These are phyloP conservation scores for Tetanocera ferruginea DNA, from an alignment of 2,888 invertebrate genomes.

Conservation along the genomic window DNA sequence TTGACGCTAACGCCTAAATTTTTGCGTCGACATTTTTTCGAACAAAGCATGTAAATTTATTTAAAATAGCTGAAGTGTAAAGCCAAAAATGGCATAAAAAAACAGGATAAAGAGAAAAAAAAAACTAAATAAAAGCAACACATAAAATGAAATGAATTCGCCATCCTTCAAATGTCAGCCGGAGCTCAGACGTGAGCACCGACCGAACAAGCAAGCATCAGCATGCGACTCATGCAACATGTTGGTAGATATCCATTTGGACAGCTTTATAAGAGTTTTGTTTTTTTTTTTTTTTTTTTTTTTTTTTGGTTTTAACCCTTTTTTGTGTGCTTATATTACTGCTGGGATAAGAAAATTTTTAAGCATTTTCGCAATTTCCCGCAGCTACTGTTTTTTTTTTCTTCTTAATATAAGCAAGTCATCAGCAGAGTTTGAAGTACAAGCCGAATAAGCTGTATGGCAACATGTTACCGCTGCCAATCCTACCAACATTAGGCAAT, in stretches of 20 bases:
- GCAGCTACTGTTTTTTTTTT: too few species aligned
- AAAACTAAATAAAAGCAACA: background rate
- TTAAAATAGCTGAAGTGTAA: conserved; percentile 30
- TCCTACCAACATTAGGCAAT: too few species aligned
- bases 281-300: background rate
- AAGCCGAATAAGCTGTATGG: too few species aligned
- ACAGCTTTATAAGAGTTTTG: background rate
- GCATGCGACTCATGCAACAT: background rate
- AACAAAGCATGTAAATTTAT: conserved; percentile 35
- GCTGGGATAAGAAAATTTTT: background rate
- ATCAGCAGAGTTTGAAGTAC: too few species aligned
- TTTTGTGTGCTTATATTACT: background rate
- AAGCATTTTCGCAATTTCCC: background rate
- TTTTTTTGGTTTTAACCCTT: background rate
- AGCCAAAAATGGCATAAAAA: background rate
- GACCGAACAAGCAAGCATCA: too few species aligned
- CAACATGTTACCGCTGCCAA: too few species aligned
- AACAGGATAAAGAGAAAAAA: background rate
- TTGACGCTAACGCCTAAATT: conserved; percentile 27
- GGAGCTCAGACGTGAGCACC: too few species aligned
- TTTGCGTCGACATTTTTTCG: background rate
- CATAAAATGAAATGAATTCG: background rate
- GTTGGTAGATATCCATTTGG: conserved; percentile 13
- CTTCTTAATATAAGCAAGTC: too few species aligned
- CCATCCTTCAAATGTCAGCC: background rate